A percentile compares a stretch with the other conserved stretches of the same genome.
These are phyloP conservation scores for Synergus japonicus DNA, from an alignment of 2,888 invertebrate genomes.

Conservation along the genomic window DNA sequence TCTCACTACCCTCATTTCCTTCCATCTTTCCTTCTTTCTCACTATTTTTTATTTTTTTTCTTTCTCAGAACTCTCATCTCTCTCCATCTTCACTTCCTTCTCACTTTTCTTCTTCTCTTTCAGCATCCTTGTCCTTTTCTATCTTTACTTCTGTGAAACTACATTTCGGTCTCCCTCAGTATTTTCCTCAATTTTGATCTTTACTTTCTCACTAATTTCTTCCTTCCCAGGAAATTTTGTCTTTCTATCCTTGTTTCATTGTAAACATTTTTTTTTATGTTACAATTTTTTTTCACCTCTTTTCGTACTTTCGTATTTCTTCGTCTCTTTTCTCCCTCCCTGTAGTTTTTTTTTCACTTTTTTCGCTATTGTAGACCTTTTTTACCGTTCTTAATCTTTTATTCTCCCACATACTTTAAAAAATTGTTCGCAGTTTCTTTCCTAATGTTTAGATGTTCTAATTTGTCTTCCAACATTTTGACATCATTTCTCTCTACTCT, in stretches of 20 bases:
- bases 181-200: too few relatives aligned
- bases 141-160: too few relatives aligned
- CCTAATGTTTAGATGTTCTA: neutral
- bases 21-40: constrained; percentile 46
- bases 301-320: neutral
- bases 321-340: neutral
- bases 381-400: neutral
- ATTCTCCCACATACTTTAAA: neutral
- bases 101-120: too few relatives aligned
- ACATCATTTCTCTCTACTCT: neutral
- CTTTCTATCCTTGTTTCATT: neutral
- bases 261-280: neutral
- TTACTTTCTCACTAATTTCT: too few relatives aligned
- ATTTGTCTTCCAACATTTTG: neutral
- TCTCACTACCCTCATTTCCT: constrained; percentile 44
- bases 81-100: neutral
- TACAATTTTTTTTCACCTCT: neutral
- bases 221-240: too few relatives aligned
- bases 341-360: neutral
- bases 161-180: neutral
- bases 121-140: too few relatives aligned
- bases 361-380: neutral
- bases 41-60: constrained; percentile 6
- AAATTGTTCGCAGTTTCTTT: neutral
- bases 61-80: neutral